These are phyloP conservation scores for Erebia ligea DNA, from an alignment of 2,888 invertebrate genomes.

Conservation along the genomic window DNA sequence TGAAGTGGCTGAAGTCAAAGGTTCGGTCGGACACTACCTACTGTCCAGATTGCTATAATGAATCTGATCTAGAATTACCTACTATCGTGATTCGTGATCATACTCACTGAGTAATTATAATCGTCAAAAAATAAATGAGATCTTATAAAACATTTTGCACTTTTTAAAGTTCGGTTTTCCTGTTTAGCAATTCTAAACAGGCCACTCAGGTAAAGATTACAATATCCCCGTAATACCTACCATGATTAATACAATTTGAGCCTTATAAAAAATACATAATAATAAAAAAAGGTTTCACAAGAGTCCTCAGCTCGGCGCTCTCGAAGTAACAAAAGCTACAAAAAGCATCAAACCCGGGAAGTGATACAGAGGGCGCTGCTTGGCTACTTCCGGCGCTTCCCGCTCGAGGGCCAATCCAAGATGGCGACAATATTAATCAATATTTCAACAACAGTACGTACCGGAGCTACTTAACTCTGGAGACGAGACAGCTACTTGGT, in stretches of 20 bases:
- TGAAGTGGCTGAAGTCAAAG: too few relatives aligned
- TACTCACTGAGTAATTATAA: too few relatives aligned
- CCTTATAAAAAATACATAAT: slow-evolving; percentile 36
- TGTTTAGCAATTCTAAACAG: not conserved
- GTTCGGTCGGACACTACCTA: too few relatives aligned
- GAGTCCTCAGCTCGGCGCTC: slow-evolving; percentile 40
- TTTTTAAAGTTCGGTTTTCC: not conserved
- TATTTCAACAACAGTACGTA: slow-evolving; percentile 81
- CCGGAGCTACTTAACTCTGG: slow-evolving; percentile 57
- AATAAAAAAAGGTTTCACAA: slow-evolving; percentile 41
- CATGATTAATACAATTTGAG: slow-evolving; percentile 9
- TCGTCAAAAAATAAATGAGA: too few relatives aligned
- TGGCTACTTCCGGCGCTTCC: slow-evolving; percentile 60
- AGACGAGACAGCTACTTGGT: slow-evolving; percentile 66
- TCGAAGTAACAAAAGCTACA: slow-evolving; percentile 66
- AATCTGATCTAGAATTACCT: too few relatives aligned
- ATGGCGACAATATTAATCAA: slow-evolving; percentile 84
- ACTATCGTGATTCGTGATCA: too few relatives aligned
- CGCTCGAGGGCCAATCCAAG: slow-evolving; percentile 70
- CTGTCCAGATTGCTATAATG: too few relatives aligned
- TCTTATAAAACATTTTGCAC: not conserved
- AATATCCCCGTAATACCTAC: not conserved
- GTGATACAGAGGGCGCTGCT: slow-evolving; percentile 60
- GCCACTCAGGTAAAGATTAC: slow-evolving; percentile 5
- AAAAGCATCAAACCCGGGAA: slow-evolving; percentile 68